These are phyloP conservation scores for Microcebus murinus DNA, from an alignment of 2,113 vertebrate genomes.

Conservation along the genomic window DNA sequence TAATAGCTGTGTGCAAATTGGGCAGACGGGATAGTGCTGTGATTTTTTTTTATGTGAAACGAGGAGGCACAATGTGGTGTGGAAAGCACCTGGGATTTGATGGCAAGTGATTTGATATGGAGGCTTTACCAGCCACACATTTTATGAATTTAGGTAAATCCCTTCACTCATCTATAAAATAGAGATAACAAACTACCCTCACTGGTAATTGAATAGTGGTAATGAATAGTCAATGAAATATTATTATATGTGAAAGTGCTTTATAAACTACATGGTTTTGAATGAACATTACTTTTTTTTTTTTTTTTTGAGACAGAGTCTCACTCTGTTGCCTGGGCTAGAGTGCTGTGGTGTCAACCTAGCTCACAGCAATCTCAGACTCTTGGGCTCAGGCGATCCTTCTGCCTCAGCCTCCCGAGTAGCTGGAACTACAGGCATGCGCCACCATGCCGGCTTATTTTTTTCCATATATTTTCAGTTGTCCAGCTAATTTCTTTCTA, in stretches of 20 bases:
- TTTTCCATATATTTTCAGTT: no score
- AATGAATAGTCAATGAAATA: not conserved
- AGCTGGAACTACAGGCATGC: no score
- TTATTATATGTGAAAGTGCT: not conserved
- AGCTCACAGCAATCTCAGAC: no score
- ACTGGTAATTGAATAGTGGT: not conserved
- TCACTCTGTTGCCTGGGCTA: no score
- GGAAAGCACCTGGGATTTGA: not conserved
- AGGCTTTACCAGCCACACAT: not conserved
- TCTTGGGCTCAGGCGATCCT: no score
- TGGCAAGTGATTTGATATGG: not conserved
- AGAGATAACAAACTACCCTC: not conserved
- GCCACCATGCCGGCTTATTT: no score
- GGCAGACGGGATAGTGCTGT: conserved; percentile 5
- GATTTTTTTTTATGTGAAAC: conserved; percentile 15
- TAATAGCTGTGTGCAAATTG: conserved; percentile 5
- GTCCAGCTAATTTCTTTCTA: no score
- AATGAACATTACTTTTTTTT: not conserved
- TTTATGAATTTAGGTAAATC: conserved; percentile 11
- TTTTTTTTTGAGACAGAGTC: no score
- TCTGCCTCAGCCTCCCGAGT: no score
- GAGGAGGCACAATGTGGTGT: not conserved
- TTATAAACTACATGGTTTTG: not conserved
- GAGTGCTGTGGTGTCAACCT: no score
- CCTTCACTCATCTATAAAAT: conserved; percentile 29